These are phyloP conservation scores for Sialia sialis DNA, from an alignment of 2,113 vertebrate species.

Conservation along the genomic window DNA sequence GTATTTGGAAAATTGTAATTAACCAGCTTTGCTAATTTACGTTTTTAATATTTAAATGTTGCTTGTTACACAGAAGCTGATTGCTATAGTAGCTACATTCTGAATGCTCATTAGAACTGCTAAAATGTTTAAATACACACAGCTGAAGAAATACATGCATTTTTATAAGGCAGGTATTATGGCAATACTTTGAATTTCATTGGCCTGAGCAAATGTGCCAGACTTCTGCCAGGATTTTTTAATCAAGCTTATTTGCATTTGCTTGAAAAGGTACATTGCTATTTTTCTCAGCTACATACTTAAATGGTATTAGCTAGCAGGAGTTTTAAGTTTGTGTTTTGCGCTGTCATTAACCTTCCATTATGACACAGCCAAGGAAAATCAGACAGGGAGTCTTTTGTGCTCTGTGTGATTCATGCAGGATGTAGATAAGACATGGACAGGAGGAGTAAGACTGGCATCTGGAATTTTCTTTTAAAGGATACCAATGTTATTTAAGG, in stretches of 20 bases:
- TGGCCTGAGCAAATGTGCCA: not conserved
- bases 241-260: conserved; percentile 33
- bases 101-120: conserved; percentile 62
- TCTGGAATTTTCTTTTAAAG: not conserved
- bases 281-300: not conserved
- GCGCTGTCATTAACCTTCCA: not conserved
- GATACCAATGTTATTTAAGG: not conserved
- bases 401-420: not conserved
- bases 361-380: not conserved
- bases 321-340: not conserved
- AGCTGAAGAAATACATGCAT: conserved; percentile 64
- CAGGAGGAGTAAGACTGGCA: not conserved
- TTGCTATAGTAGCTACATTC: conserved; percentile 56
- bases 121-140: conserved; percentile 66
- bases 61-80: conserved; percentile 64
- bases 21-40: conserved; percentile 59
- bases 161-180: conserved; percentile 64
- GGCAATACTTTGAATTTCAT: conserved; percentile 35
- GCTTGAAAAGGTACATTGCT: not conserved
- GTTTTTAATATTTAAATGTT: conserved; percentile 67
- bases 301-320: not conserved
- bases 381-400: conserved; percentile 14
- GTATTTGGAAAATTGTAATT: conserved; percentile 63
- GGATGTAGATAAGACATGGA: not conserved
- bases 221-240: conserved; percentile 11